phyloP scores from a whole-genome alignment of 2,797 vertebrate genomes.

The Telmatherina bonti region DNA sequence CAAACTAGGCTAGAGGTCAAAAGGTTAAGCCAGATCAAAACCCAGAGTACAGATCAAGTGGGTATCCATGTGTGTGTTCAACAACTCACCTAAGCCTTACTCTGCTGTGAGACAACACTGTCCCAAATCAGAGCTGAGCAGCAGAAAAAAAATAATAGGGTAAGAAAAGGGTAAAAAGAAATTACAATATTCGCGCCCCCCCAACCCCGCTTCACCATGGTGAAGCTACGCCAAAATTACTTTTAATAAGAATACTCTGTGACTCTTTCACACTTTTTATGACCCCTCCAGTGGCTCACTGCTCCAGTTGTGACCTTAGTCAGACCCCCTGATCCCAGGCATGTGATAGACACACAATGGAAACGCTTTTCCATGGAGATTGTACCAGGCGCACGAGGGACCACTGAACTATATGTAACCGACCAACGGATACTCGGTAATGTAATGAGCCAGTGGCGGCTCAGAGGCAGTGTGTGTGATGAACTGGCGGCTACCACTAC shows the following conservation, averaged over 20 bases:
- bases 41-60: constrained; percentile 48
- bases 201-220: neutral
- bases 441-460: constrained; percentile 11
- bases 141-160: neutral
- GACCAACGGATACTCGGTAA: constrained; percentile 14
- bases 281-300: constrained; percentile 62
- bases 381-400: constrained; percentile 46
- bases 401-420: constrained; percentile 6
- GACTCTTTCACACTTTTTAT: constrained; percentile 72
- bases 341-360: constrained; percentile 74
- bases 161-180: neutral
- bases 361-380: constrained; percentile 38
- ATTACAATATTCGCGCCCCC: neutral
- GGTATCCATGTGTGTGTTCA: constrained; percentile 50
- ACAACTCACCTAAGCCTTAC: constrained; percentile 34
- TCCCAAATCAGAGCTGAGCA: neutral
- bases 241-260: constrained; percentile 56
- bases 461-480: constrained; percentile 7
- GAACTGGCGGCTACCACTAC: constrained; percentile 1
- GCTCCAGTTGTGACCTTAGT: constrained; percentile 54
- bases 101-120: neutral
- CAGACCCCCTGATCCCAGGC: constrained; percentile 71
- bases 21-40: constrained; percentile 71
- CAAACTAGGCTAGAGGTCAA: constrained; percentile 63
- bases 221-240: neutral